Percentiles rank a stretch among this genome's conserved stretches.
Conservation (phyloP, 1,140 invertebrate genomes). For the Olivierus martensii region DNA sequence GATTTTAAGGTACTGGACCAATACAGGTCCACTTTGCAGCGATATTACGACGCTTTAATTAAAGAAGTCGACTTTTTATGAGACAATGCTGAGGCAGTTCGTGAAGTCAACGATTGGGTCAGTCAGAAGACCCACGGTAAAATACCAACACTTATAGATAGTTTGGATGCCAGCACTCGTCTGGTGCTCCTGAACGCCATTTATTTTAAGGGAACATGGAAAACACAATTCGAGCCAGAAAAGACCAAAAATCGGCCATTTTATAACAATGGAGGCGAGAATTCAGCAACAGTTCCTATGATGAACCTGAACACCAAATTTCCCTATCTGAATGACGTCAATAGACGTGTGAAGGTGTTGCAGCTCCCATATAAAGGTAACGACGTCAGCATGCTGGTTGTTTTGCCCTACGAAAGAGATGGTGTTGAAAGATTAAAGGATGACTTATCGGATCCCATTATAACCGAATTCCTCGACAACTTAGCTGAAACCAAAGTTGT, state of each 20-base stretch:
- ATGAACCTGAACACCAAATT: slow-evolving; percentile 73
- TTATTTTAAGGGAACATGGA: slow-evolving; percentile 27
- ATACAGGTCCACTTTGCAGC: background rate
- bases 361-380: slow-evolving; percentile 54
- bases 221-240: slow-evolving; percentile 11
- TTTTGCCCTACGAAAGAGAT: slow-evolving; percentile 23
- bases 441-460: background rate
- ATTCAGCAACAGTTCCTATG: slow-evolving; percentile 59
- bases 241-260: slow-evolving; percentile 15
- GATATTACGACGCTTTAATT: background rate
- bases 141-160: slow-evolving; percentile 23
- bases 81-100: background rate
- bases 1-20: slow-evolving; percentile 2
- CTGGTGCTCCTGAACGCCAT: slow-evolving; percentile 26
- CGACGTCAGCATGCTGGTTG: slow-evolving; percentile 26
- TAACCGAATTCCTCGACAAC: too few species aligned
- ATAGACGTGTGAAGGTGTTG: slow-evolving; percentile 43
- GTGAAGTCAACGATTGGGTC: slow-evolving; percentile 20
- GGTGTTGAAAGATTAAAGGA: slow-evolving; percentile 13
- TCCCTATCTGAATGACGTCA: slow-evolving; percentile 40
- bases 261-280: slow-evolving; percentile 33
- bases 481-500: slow-evolving; percentile 8
- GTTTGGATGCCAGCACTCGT: slow-evolving; percentile 16
- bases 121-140: slow-evolving; percentile 19
- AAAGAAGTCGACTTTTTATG: slow-evolving; percentile 5